A percentile compares a stretch with the other conserved stretches of the same genome.
These are phyloP conservation scores for Ernsta delagoae DNA, from an alignment of 2,888 invertebrate genomes.

Conservation along the genomic window DNA sequence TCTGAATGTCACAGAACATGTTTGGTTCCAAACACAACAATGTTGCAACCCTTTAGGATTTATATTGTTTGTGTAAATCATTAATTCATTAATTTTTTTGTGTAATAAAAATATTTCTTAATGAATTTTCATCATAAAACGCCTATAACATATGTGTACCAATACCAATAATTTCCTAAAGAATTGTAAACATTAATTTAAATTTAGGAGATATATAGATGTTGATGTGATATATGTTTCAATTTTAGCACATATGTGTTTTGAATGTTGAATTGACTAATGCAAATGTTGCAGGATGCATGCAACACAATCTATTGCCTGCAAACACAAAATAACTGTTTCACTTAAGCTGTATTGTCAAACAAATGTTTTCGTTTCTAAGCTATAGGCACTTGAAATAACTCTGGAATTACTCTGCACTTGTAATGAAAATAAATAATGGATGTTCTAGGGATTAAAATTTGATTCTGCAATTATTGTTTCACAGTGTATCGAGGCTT, in stretches of 20 bases:
- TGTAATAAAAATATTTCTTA: background rate
- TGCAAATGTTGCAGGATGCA: background rate
- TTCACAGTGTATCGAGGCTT: slow-evolving; percentile 43
- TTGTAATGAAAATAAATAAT: slow-evolving; percentile 38
- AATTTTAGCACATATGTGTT: slow-evolving; percentile 17
- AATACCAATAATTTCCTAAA: slow-evolving; percentile 3
- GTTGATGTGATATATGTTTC: slow-evolving; percentile 3
- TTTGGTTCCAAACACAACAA: background rate
- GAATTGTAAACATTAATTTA: slow-evolving; percentile 11
- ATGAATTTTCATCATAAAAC: background rate
- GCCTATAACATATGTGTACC: background rate
- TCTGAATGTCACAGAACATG: background rate
- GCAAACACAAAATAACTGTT: background rate
- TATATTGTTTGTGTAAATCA: background rate
- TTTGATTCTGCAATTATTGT: slow-evolving; percentile 40
- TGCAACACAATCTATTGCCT: slow-evolving; percentile 3
- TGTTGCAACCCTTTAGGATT: slow-evolving; percentile 5
- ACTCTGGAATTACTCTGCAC: slow-evolving; percentile 40
- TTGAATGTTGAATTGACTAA: slow-evolving; percentile 15
- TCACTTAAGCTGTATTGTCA: background rate
- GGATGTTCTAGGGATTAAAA: slow-evolving; percentile 40
- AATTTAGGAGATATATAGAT: background rate
- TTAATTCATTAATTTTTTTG: background rate
- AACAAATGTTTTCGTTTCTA: background rate
- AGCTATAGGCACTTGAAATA: background rate